Conservation (phyloP, 2,888 invertebrate species). For the Luffia ferchaultella region DNA sequence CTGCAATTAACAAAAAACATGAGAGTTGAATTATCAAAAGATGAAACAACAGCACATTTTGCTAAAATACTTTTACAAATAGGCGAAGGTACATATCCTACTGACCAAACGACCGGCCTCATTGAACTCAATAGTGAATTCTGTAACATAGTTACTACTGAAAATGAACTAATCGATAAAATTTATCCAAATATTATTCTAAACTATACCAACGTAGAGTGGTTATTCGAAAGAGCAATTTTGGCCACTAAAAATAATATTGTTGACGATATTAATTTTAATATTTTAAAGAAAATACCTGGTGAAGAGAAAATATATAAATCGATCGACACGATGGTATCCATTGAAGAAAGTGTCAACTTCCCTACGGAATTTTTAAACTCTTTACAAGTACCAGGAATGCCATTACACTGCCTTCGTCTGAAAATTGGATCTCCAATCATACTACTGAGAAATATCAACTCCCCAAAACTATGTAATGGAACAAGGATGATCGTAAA, state of each 20-base stretch:
- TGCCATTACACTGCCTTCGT: conserved; percentile 12
- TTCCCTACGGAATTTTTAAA: conserved; percentile 12
- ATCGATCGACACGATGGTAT: conserved; percentile 17
- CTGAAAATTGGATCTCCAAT: conserved; percentile 13
- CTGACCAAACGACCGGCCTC: conserved; percentile 16
- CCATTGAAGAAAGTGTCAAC: conserved; percentile 2
- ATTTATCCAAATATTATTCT: conserved; percentile 24
- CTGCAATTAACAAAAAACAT: conserved; percentile 17
- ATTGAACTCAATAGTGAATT: conserved; percentile 15
- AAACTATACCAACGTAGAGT: conserved; percentile 16
- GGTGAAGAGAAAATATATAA: conserved; percentile 21
- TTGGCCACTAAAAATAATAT: conserved; percentile 11
- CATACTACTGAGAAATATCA: conserved; percentile 13
- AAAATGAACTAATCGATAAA: conserved; percentile 21
- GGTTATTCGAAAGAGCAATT: conserved; percentile 19
- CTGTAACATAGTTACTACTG: conserved; percentile 14
- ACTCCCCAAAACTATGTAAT: conserved; percentile 8
- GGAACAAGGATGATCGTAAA: not conserved
- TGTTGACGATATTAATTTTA: conserved; percentile 17
- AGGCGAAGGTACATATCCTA: conserved; percentile 18
- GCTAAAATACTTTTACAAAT: conserved; percentile 17
- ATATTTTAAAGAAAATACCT: conserved; percentile 17
- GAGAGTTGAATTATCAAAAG: conserved; percentile 16
- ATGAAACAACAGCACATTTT: conserved; percentile 14
- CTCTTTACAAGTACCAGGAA: conserved; percentile 9